Evolutionary conservation across 53 echinoderm and acorn worm genomes (phyloP).

Genomic region (Actinopyga echinites): DNA sequence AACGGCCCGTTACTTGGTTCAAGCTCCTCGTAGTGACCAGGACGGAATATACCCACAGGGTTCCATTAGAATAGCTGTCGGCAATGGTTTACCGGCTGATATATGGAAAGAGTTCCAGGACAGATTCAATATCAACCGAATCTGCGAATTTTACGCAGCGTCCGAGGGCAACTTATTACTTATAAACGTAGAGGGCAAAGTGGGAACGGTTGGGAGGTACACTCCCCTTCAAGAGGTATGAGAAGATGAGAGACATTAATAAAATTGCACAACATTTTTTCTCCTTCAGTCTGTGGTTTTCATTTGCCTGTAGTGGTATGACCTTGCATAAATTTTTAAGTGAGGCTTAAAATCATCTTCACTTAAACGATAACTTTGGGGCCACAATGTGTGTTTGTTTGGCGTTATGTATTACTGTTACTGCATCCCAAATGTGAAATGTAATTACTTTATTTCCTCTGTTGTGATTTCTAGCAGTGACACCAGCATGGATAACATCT

Average conservation of each 20-base stretch:
- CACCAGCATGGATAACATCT: too few species aligned
- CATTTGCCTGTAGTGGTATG: too few species aligned
- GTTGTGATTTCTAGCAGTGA: too few species aligned
- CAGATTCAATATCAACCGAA: constrained; percentile 70
- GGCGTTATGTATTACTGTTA: too few species aligned
- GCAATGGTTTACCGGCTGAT: constrained; percentile 77
- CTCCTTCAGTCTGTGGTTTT: too few species aligned
- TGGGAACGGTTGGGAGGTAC: background rate
- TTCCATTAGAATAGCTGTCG: constrained; percentile 65
- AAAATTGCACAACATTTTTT: background rate
- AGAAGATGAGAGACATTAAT: background rate
- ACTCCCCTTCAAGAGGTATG: background rate
- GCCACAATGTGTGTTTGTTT: too few species aligned
- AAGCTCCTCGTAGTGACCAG: constrained; percentile 42
- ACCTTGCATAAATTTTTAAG: too few species aligned
- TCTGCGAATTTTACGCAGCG: constrained; percentile 71
- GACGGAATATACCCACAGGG: constrained; percentile 51
- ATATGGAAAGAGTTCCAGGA: constrained; percentile 83
- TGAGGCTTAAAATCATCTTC: too few species aligned
- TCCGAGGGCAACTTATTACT: background rate
- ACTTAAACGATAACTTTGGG: too few species aligned
- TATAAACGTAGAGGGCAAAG: background rate
- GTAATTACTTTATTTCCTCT: too few species aligned
- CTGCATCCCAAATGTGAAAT: too few species aligned
- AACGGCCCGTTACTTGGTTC: constrained; percentile 75